phyloP scores from a whole-genome alignment of 1,140 invertebrate species.

The Brachystomella parvula region DNA sequence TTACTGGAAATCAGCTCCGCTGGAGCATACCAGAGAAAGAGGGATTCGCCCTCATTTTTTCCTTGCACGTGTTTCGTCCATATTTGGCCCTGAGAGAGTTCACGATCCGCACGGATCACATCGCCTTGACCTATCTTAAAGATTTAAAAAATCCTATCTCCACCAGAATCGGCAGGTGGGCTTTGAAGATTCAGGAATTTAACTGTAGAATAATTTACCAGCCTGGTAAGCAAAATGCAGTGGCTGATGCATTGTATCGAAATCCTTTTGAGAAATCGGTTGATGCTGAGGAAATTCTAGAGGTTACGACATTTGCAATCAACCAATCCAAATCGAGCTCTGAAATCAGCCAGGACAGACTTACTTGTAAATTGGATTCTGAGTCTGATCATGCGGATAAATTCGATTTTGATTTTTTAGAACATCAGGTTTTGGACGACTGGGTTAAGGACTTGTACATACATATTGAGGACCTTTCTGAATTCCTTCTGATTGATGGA shows the following conservation, averaged over 20 bases:
- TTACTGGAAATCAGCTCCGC: not conserved
- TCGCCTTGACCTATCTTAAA: not conserved
- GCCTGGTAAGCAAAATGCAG: not conserved
- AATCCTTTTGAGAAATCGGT: constrained; percentile 30
- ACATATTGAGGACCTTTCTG: too few relatives aligned
- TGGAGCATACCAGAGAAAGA: not conserved
- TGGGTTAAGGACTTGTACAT: too few relatives aligned
- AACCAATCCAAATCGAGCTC: too few relatives aligned
- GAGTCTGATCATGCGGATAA: too few relatives aligned
- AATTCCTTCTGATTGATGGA: too few relatives aligned
- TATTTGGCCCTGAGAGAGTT: not conserved
- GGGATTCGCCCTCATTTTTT: too few relatives aligned
- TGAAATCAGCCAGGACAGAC: too few relatives aligned
- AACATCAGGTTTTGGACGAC: too few relatives aligned
- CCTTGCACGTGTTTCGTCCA: not conserved
- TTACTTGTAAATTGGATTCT: too few relatives aligned
- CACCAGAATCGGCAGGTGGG: too few relatives aligned
- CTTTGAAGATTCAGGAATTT: constrained; percentile 17
- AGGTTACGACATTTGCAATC: not conserved
- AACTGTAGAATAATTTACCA: constrained; percentile 17
- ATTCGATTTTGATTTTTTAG: too few relatives aligned
- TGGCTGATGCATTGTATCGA: constrained; percentile 14
- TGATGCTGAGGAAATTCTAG: not conserved
- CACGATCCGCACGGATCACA: not conserved
- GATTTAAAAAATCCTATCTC: too few relatives aligned